A percentile compares a stretch with the other conserved stretches of the same genome.
phyloP scores from a whole-genome alignment of 2,113 vertebrate genomes.

The Corynorhinus townsendii region DNA sequence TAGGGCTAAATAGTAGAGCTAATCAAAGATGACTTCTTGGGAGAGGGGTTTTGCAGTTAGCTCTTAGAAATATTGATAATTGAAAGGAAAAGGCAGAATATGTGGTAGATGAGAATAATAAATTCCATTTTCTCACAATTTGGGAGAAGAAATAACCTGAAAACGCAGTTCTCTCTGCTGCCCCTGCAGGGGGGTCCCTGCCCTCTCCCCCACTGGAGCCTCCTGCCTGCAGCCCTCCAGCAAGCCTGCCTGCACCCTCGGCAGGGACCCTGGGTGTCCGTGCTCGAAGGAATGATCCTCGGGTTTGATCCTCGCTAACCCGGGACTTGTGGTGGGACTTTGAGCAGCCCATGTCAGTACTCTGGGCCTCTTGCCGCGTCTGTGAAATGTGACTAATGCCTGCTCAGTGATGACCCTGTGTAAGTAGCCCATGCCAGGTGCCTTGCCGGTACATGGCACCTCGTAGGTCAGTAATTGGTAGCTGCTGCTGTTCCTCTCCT shows the following conservation, averaged over 20 bases:
- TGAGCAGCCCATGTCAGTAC: background rate
- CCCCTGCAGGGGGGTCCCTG: no score
- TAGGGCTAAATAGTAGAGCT: background rate
- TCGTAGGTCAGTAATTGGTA: background rate
- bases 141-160: background rate
- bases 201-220: background rate
- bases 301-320: background rate
- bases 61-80: background rate
- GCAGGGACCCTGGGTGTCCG: background rate
- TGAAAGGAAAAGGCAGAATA: background rate
- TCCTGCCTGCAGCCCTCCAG: background rate
- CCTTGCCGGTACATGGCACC: background rate
- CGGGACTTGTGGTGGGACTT: background rate
- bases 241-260: background rate
- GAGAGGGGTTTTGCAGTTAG: background rate
- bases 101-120: background rate
- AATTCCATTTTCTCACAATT: background rate
- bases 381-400: background rate
- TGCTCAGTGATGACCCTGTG: accelerated
- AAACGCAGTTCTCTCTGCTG: background rate
- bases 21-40: background rate
- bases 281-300: background rate
- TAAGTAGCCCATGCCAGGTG: background rate
- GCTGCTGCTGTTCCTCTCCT: background rate
- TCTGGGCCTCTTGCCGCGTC: background rate